Conservation (phyloP, 2,888 invertebrate genomes). For the Liodrosophila aerea region DNA sequence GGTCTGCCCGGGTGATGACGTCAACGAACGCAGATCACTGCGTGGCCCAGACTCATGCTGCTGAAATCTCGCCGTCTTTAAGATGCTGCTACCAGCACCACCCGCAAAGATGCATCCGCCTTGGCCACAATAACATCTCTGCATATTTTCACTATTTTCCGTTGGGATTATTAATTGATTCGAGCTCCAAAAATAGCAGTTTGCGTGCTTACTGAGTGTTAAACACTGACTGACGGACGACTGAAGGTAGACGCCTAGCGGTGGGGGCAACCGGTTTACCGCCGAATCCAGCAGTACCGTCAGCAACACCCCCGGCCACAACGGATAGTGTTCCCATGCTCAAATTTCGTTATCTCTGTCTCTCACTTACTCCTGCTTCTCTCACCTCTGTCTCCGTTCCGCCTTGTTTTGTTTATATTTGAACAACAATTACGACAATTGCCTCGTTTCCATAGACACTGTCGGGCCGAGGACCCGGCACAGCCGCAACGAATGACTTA, state of each 20-base stretch:
- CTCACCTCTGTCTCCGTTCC: slow-evolving; percentile 6
- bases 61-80: slow-evolving; percentile 22
- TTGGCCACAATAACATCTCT: slow-evolving; percentile 55
- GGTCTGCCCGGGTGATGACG: slow-evolving; percentile 57
- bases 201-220: slow-evolving; percentile 59
- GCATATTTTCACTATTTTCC: slow-evolving; percentile 31
- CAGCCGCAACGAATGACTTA: slow-evolving; percentile 61
- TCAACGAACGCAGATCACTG: slow-evolving; percentile 47
- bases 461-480: slow-evolving; percentile 51
- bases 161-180: slow-evolving; percentile 26
- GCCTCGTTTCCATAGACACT: slow-evolving; percentile 66
- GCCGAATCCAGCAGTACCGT: background rate
- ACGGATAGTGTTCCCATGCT: slow-evolving; percentile 42
- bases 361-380: no score
- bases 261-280: slow-evolving; percentile 56
- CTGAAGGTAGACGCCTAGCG: slow-evolving; percentile 1
- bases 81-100: slow-evolving; percentile 33
- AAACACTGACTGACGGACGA: slow-evolving; percentile 37
- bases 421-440: slow-evolving; percentile 66
- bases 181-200: slow-evolving; percentile 33
- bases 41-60: slow-evolving; percentile 14
- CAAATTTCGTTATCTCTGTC: slow-evolving; percentile 41
- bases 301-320: slow-evolving; percentile 2
- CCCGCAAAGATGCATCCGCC: slow-evolving; percentile 22
- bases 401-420: slow-evolving; percentile 64